Conservation (phyloP, 2,797 vertebrate genomes). For the Pipistrellus nathusii region DNA sequence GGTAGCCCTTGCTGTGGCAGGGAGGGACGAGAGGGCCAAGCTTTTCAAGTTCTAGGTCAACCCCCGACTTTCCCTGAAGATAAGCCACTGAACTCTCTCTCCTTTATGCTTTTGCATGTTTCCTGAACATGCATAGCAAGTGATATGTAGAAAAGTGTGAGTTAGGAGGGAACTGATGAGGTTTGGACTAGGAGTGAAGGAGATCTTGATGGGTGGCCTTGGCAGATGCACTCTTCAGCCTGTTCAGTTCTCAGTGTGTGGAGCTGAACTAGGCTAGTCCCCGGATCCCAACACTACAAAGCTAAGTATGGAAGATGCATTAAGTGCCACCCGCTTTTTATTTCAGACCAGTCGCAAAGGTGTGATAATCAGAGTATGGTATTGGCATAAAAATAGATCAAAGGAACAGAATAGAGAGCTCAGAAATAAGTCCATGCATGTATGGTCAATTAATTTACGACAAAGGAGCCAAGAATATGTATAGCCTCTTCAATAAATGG, state of each 20-base stretch:
- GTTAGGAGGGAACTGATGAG: background rate
- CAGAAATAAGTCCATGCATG: background rate
- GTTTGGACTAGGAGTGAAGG: background rate
- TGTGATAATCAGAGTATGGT: background rate
- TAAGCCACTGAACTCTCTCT: background rate
- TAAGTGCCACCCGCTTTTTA: background rate
- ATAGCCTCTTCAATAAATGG: background rate
- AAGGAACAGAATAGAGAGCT: background rate
- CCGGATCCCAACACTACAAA: background rate
- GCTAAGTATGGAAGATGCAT: background rate
- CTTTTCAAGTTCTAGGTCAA: background rate
- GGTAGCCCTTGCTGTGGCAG: fast-evolving
- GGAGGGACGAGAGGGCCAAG: too few relatives aligned
- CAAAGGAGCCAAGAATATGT: background rate
- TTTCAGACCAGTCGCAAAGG: background rate
- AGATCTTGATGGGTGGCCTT: background rate
- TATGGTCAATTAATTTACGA: background rate
- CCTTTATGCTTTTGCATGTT: background rate
- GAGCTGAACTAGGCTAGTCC: background rate
- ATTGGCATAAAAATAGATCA: background rate
- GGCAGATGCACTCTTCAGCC: background rate
- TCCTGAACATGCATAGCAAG: background rate
- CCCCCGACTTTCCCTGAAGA: background rate
- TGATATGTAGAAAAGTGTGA: background rate
- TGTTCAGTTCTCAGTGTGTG: background rate